Evolutionary conservation across 2,888 invertebrate species (phyloP), one percentile per base, ranked within the genome.

Genomic region (Drosophila nr. perissopoda): DNA sequence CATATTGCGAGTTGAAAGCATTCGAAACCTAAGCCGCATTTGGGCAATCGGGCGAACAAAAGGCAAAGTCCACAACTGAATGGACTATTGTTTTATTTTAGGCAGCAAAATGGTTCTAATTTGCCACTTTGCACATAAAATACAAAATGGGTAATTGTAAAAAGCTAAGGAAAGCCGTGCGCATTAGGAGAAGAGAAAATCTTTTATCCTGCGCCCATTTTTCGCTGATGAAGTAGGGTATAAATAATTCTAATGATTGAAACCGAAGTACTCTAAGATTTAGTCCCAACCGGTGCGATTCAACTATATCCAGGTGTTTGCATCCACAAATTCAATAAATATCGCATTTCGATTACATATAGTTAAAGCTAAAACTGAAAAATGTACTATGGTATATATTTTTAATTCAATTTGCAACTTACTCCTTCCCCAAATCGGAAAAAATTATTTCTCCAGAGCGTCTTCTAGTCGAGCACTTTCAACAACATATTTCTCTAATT

Each of bases 101-200:
- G 57, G 74, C 86, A 78, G 63, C 81, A 74, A 89, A 89, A 89
- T 88, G 90, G 90, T 88, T 89, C 82, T 86, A 89, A 89, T 82
- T 82, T 79, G 69, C 71, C 74, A 81, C 76, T 80, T 80, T 59
- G 52, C 60, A 70, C 68, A 82, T 64, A 57, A 74, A 49, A 63
- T 21, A 65, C 36, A 60, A 60, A 51, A 58, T 61, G 53, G 60
- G 58, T 66, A 62, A 48, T 72, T 58, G 8, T 1, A 52, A 64
- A 48, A 25, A 36, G 42, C n/a, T 0, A 16, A 16, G 18, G 13
- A 49, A 31, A 49, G 25, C 33, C 33, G 2, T 11, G 2, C 29
- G 51, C 70, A 70, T 70, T 60, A 52, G 64, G 1, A 27, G 36
- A 61, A 60, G 67, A 52, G 62, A 53, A 64, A 68, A 79, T 67